Evolutionary conservation across 2,797 vertebrate genomes (phyloP).

Genomic region (Brachyalestes nurse): DNA sequence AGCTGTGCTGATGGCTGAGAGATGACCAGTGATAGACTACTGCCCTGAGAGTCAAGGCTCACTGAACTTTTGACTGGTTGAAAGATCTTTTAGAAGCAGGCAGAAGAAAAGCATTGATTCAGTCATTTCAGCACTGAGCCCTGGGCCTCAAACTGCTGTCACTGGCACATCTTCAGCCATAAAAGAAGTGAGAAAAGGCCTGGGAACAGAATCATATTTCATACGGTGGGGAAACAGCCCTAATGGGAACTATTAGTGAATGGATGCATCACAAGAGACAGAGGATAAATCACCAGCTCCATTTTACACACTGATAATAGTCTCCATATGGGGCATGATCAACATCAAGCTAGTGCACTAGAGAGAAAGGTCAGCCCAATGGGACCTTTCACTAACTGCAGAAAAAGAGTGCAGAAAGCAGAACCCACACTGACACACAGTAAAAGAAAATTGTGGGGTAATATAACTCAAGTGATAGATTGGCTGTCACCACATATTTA

Average conservation of each 20-base stretch:
- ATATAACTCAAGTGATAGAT: slow-evolving; percentile 42
- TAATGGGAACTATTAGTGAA: slow-evolving; percentile 56
- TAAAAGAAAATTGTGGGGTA: slow-evolving; percentile 23
- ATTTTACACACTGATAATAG: slow-evolving; percentile 46
- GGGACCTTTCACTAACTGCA: slow-evolving; percentile 26
- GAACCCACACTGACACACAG: not conserved
- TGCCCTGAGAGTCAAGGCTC: slow-evolving; percentile 32
- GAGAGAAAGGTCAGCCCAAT: slow-evolving; percentile 30
- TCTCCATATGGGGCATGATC: slow-evolving; percentile 36
- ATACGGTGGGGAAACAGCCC: slow-evolving; percentile 50
- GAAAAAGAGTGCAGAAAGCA: not conserved
- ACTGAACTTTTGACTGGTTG: slow-evolving; percentile 28
- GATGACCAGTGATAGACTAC: slow-evolving; percentile 48
- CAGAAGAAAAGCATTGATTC: slow-evolving; percentile 11
- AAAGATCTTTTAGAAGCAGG: slow-evolving; percentile 8
- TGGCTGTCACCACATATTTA: slow-evolving; percentile 44
- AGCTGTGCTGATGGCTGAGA: slow-evolving; percentile 42
- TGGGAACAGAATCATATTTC: slow-evolving; percentile 41
- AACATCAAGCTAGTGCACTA: slow-evolving; percentile 14
- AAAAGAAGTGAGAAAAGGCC: slow-evolving; percentile 33
- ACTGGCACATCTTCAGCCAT: slow-evolving; percentile 31
- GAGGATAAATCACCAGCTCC: slow-evolving; percentile 54
- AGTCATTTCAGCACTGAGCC: slow-evolving; percentile 30
- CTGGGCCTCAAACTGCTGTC: not conserved
- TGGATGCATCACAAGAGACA: slow-evolving; percentile 48